Evolutionary conservation across 2,113 vertebrate species (phyloP).

Genomic region (Prunella himalayana): DNA sequence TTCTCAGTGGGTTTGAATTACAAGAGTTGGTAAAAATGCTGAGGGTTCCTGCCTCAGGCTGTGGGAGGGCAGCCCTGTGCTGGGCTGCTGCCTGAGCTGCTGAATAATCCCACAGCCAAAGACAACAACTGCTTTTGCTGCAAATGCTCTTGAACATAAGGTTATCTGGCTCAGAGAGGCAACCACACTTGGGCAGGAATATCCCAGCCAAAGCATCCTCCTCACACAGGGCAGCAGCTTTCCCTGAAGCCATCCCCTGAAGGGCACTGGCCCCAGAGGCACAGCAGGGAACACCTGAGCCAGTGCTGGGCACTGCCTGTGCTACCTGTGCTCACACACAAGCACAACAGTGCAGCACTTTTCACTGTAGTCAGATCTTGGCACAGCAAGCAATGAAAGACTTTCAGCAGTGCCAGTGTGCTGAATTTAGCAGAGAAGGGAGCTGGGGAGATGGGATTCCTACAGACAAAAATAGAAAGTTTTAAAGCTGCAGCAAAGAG

Average conservation of each 20-base stretch:
- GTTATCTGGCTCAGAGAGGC: neutral
- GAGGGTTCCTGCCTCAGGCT: neutral
- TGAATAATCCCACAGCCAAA: neutral
- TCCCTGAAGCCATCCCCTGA: neutral
- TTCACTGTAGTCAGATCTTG: neutral
- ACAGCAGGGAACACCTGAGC: neutral
- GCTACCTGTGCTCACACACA: neutral
- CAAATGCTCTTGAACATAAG: neutral
- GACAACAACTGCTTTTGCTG: accelerated
- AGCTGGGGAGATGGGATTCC: slow-evolving; percentile 42
- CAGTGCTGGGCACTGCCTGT: neutral
- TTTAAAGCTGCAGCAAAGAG: slow-evolving; percentile 23
- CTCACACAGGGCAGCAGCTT: neutral
- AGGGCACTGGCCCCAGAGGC: neutral
- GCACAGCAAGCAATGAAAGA: neutral
- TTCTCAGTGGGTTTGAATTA: neutral
- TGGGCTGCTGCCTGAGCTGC: neutral
- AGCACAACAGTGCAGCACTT: neutral
- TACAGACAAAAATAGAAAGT: slow-evolving; percentile 46
- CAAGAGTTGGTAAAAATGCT: neutral
- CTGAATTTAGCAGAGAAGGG: slow-evolving; percentile 36
- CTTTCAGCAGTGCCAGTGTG: neutral
- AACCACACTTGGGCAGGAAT: neutral
- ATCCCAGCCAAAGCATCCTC: neutral
- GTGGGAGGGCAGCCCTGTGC: neutral